Conservation (phyloP, 2,888 invertebrate genomes). For the Sinodicranocentrus sp. region DNA sequence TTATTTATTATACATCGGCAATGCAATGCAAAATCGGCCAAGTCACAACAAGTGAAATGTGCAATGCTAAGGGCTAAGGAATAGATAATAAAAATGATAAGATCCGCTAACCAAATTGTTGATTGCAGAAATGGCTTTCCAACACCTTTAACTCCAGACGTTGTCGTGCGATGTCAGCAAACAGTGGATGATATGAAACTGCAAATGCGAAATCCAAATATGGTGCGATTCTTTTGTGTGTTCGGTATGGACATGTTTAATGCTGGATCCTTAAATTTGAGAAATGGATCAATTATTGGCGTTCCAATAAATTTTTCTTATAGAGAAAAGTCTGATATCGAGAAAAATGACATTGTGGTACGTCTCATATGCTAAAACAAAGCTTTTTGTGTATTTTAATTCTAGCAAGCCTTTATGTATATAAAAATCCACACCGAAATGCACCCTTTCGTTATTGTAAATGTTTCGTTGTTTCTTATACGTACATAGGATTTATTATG, state of each 20-base stretch:
- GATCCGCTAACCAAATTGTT: too few relatives aligned
- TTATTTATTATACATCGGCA: too few relatives aligned
- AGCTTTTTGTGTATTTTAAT: too few relatives aligned
- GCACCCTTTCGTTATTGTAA: too few relatives aligned
- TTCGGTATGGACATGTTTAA: constrained; percentile 87
- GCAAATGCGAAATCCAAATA: constrained; percentile 79
- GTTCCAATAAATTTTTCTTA: constrained; percentile 87
- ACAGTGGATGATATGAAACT: constrained; percentile 83
- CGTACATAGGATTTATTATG: not conserved
- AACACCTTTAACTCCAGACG: constrained; percentile 81
- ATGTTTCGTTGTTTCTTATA: not conserved
- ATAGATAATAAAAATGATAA: constrained; percentile 45
- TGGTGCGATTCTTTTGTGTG: constrained; percentile 84
- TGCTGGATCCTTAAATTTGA: constrained; percentile 82
- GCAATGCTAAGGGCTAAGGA: too few relatives aligned
- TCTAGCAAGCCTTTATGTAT: too few relatives aligned
- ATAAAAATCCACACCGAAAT: too few relatives aligned
- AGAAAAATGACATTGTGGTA: constrained; percentile 77
- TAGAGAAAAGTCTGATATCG: constrained; percentile 81
- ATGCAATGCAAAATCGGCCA: too few relatives aligned
- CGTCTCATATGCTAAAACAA: too few relatives aligned
- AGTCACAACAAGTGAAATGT: too few relatives aligned
- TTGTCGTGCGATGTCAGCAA: constrained; percentile 81
- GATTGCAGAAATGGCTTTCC: constrained; percentile 80
- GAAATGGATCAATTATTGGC: constrained; percentile 85